phyloP scores from a whole-genome alignment of 2,797 vertebrate genomes.

The Garrulus glandarius region DNA sequence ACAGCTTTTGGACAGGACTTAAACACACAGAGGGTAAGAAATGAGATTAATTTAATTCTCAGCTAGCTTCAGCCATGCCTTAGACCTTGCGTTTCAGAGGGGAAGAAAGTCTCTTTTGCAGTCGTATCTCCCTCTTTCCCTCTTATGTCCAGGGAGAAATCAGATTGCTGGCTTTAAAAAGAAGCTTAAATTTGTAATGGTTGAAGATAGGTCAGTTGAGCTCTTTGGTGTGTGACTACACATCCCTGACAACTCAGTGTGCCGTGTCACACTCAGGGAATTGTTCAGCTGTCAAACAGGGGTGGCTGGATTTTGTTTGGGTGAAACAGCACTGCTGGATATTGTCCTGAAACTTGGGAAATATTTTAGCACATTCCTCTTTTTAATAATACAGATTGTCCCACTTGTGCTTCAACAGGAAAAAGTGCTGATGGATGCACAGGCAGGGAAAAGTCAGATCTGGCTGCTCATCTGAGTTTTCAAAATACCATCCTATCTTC shows the following conservation, averaged over 20 bases:
- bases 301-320: background rate
- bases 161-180: background rate
- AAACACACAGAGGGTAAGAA: background rate
- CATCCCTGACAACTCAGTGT: background rate
- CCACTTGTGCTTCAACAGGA: background rate
- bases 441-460: background rate
- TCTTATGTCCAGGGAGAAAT: background rate
- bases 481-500: background rate
- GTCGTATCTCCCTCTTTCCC: background rate
- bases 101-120: background rate
- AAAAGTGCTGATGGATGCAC: background rate
- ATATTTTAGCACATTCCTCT: background rate
- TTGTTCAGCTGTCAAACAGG: background rate
- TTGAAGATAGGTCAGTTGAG: background rate
- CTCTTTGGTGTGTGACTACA: background rate
- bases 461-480: background rate
- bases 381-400: background rate
- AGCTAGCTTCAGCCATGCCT: background rate
- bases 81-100: background rate
- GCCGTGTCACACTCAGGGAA: background rate
- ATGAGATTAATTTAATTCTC: background rate
- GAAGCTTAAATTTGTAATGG: background rate
- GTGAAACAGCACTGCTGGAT: conserved; percentile 6
- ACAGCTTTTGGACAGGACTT: background rate
- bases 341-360: background rate